These are phyloP conservation scores for Euzetes globulus DNA, from an alignment of 2,888 invertebrate genomes.

Conservation along the genomic window DNA sequence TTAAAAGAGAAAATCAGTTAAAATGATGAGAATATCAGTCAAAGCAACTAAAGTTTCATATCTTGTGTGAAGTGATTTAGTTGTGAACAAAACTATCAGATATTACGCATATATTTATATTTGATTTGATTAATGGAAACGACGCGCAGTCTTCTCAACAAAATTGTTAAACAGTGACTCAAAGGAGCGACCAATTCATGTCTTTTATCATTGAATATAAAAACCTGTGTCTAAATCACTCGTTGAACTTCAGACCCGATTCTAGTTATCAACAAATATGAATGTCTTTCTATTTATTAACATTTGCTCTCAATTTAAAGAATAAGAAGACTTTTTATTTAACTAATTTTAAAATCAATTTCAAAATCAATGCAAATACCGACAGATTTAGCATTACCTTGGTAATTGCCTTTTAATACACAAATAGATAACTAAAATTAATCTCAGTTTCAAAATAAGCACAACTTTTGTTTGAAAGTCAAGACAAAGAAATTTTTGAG, in stretches of 20 bases:
- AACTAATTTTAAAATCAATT: neutral
- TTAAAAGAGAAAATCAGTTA: neutral
- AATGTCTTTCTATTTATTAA: neutral
- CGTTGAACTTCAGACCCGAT: conserved; percentile 3
- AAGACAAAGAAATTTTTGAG: neutral
- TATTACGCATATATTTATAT: neutral
- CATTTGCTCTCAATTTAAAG: neutral
- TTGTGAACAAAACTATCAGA: neutral
- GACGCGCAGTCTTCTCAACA: conserved; percentile 13
- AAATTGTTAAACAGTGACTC: neutral
- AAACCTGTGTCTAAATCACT: conserved; percentile 1
- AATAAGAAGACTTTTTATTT: neutral
- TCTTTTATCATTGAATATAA: conserved; percentile 13
- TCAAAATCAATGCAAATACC: neutral
- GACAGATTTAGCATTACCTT: neutral
- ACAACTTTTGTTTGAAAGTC: conserved; percentile 5
- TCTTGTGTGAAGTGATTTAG: neutral
- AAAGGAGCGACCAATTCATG: neutral
- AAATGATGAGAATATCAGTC: neutral
- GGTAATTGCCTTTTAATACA: no score
- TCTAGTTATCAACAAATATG: neutral
- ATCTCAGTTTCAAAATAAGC: neutral
- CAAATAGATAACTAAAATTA: no score
- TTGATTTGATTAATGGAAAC: neutral
- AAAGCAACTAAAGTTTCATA: neutral